Base-by-base conservation (phyloP, 2,888 invertebrate genomes). In the Cybosia mesomella region DNA sequence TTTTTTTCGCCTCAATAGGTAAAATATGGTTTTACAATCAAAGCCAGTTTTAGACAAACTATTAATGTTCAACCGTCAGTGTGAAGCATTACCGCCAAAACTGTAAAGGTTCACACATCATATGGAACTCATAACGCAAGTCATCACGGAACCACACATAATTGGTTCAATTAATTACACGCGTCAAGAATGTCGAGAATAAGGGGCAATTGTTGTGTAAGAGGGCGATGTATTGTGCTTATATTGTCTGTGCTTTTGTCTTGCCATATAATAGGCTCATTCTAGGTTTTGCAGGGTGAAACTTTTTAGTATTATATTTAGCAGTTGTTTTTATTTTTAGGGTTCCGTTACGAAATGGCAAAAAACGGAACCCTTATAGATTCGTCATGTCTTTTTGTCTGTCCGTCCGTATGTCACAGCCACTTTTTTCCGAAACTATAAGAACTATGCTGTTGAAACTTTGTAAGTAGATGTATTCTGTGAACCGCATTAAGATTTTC, bases 161-260 rank as follows among this genome's bases (percentile, higher is more conserved):
- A 80, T 74, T 74, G 58, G 54, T 57, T 69, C 80, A 75, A 78
- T 78, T 78, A 80, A 78, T 78, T 72, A 72, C 62, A 64, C 9
- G 39, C 68, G 8, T 9, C n/a, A 32, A 57, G 66, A 74, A 58
- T 62, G 8, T 9, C n/a, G 36, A 57, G 66, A 74, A 58, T 62
- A 67, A 53, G 22, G 34, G 49, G 21, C 61, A 34, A 61, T 57
- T 61, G 61, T 61, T 53, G 53, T 32, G 54, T 54, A 13, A 34
- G 61, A 61, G 43, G 61, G 24, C n/a, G 49, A 9, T 54, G 34
- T 54, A 63, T 63, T 53, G 49, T 54, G 39, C 60, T 15, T 54
- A 66, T 66, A 43, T 66, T 55, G 55, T 66, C 2, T 36, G n/a
- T 64, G 55, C 55, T n/a, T 66, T 59, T 66, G 53, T 58, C 49